Base-by-base conservation (phyloP, 2,888 invertebrate genomes). In the Tachina lurida region DNA sequence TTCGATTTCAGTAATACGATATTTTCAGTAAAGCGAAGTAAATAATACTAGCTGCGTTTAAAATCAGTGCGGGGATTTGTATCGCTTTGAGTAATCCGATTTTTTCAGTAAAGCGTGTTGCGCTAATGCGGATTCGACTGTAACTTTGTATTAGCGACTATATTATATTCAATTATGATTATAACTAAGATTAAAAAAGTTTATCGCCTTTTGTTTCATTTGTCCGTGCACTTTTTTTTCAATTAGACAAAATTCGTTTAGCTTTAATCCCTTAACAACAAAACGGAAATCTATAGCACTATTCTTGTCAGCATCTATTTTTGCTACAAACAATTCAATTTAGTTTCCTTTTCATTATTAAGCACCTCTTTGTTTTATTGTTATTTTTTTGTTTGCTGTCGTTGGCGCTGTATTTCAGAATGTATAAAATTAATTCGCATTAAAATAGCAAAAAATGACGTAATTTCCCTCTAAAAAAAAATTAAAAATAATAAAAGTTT, bases 381-480 rank as follows among this genome's bases (percentile, higher is more conserved):
- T 31, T 52, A 78, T 62, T 70, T 62, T 62, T 70, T 62, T 43
- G 39, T 63, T 47, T 43, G 49, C 17, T 65, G 56, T 56, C 43
- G 22, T 22, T 43, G 73, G 56, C 63, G 65, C 56, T 73, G 52
- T 63, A 54, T 13, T 79, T 63, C n/a, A n/a, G 45, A 54, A 41
- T 22, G 15, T 71, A 58, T 71, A 65, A 76, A 76, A 68, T 75
- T 75, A 82, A 82, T 82, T 60, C 41, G 41, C 70, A 70, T 82
- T 76, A 71, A 74, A 78, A 84, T 56, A 78, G 73, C 80, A 73
- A 80, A 81, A 83, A 78, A 84, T 84, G 84, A 79, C 84, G 84
- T 84, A 84, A 84, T 84, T 84, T 75, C 45, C 49, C 19, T 43
- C 22, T 45, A 41, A 63, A 22, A 10, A n/a, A 60, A 56, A 76